phyloP scores from a whole-genome alignment of 2,888 invertebrate species.

The Zonitis immaculata region DNA sequence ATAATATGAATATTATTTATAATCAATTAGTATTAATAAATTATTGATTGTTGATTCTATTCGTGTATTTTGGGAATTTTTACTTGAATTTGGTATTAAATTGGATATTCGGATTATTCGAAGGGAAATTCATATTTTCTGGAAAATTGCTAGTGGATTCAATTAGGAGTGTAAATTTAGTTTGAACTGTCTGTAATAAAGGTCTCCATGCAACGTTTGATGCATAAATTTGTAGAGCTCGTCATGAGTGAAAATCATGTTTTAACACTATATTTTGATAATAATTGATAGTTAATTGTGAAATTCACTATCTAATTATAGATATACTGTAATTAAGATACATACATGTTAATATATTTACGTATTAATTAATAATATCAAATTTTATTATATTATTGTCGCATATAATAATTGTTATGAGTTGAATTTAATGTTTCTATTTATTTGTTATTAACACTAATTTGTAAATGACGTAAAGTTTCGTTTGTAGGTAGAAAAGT shows the following conservation, averaged over 20 bases:
- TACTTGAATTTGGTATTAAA: not conserved
- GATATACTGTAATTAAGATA: not conserved
- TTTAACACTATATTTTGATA: not conserved
- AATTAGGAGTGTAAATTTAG: not conserved
- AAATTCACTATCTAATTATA: not conserved
- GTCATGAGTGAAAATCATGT: not conserved
- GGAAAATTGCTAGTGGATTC: not conserved
- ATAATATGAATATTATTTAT: no score
- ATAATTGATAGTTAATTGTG: not conserved
- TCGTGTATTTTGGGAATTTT: not conserved
- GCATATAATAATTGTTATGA: no score
- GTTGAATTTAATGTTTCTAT: no score
- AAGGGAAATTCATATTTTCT: not conserved
- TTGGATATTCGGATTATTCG: not conserved
- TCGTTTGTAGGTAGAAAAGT: conserved; percentile 5
- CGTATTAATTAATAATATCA: not conserved
- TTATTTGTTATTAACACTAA: not conserved
- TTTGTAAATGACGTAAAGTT: not conserved
- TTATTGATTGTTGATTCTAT: no score
- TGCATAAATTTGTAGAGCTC: not conserved
- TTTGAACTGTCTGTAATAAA: not conserved
- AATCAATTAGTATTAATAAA: no score
- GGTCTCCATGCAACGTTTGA: not conserved
- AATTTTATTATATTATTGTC: no score
- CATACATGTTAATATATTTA: no score